These are phyloP conservation scores for Drosophila mojavensis DNA, from an alignment of 1,140 invertebrate species.

Conservation along the genomic window DNA sequence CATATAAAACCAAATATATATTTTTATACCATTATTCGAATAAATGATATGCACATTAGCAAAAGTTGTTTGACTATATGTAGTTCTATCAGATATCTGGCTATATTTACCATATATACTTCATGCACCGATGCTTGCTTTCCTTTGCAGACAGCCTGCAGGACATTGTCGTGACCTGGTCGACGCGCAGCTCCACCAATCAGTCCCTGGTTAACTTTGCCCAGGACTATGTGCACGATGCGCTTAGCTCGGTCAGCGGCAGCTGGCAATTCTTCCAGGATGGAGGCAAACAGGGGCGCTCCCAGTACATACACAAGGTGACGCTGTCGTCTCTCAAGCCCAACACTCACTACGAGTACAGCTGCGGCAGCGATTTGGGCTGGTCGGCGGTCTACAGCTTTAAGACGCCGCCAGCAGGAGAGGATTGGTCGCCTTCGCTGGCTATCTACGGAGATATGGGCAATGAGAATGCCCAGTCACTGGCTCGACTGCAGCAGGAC, in stretches of 20 bases:
- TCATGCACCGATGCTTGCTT: background rate
- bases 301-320: conserved; percentile 93
- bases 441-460: conserved; percentile 97
- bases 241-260: conserved; percentile 84
- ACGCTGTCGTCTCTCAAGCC: conserved; percentile 86
- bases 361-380: conserved; percentile 90
- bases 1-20: conserved; percentile 4
- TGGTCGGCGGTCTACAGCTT: conserved; percentile 93
- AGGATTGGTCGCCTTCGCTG: conserved; percentile 90
- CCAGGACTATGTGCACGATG: conserved; percentile 86
- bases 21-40: background rate
- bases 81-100: background rate
- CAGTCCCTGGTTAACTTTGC: conserved; percentile 92
- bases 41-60: background rate
- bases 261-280: conserved; percentile 89
- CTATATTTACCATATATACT: conserved; percentile 5
- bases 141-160: conserved; percentile 86
- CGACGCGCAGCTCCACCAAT: conserved; percentile 90
- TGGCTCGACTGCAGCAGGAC: conserved; percentile 92
- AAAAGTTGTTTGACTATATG: too few species aligned
- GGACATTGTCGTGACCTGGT: conserved; percentile 95
- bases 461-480: conserved; percentile 93
- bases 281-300: conserved; percentile 88
- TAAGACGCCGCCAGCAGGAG: conserved; percentile 87
- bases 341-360: conserved; percentile 90